These are phyloP conservation scores for Rhea pennata DNA, from an alignment of 2,113 vertebrate species.

Conservation along the genomic window DNA sequence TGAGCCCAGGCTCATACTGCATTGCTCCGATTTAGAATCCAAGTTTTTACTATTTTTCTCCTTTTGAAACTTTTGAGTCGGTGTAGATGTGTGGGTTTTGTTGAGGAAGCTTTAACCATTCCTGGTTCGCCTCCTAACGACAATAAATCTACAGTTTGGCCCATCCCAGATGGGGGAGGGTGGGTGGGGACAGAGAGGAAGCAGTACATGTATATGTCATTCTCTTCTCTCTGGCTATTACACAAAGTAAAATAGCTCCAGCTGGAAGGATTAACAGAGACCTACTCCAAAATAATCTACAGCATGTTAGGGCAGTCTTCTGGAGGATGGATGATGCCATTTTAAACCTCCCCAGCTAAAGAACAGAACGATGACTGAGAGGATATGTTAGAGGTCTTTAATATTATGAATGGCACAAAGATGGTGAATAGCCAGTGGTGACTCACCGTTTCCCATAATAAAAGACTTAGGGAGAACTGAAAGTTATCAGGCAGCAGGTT, in stretches of 20 bases:
- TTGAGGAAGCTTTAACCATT: neutral
- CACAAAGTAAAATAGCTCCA: conserved; percentile 7
- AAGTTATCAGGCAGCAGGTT: neutral
- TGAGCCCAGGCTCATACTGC: neutral
- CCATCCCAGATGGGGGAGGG: neutral
- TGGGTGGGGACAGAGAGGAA: neutral
- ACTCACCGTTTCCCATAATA: neutral
- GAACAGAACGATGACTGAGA: neutral
- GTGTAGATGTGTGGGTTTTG: neutral
- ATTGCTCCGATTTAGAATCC: neutral
- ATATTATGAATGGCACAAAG: neutral
- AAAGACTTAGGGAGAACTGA: neutral
- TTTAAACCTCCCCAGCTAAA: neutral
- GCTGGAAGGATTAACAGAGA: conserved; percentile 2
- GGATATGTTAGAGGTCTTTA: neutral
- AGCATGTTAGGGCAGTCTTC: neutral
- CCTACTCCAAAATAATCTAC: neutral
- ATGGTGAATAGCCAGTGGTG: neutral
- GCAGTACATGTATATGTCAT: neutral
- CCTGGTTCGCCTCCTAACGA: neutral
- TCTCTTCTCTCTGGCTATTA: conserved; percentile 2
- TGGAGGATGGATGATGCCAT: neutral
- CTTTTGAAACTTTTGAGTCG: neutral
- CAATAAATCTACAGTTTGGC: neutral
- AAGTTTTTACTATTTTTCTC: neutral